phyloP scores from a whole-genome alignment of 2,888 invertebrate genomes.

The Portevinia maculata region DNA sequence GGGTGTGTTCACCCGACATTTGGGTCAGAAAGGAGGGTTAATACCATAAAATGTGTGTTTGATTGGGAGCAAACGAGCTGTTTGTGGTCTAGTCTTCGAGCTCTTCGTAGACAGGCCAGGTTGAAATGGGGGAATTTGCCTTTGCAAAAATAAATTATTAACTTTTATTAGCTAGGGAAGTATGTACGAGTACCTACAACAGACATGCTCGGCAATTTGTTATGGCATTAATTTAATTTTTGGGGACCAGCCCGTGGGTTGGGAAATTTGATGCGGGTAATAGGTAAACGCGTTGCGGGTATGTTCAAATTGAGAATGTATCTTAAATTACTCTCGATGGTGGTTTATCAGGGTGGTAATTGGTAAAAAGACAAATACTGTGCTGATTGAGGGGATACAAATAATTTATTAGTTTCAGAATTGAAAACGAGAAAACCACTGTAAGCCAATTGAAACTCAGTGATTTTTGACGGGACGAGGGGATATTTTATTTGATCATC shows the following conservation, averaged over 20 bases:
- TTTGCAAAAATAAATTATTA: conserved; percentile 47
- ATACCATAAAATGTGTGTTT: conserved; percentile 61
- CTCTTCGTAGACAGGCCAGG: conserved; percentile 14
- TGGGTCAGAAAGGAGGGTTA: conserved; percentile 53
- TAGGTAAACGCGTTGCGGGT: conserved; percentile 18
- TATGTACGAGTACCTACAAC: too few relatives aligned
- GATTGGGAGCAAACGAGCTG: conserved; percentile 72
- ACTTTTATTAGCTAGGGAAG: conserved; percentile 35
- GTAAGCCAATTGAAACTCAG: too few relatives aligned
- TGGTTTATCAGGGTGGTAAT: conserved; percentile 18
- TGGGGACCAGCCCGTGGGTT: conserved; percentile 17
- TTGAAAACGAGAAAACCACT: background rate
- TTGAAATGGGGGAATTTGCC: conserved; percentile 13
- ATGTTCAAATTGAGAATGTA: conserved; percentile 37
- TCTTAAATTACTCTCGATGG: conserved; percentile 25
- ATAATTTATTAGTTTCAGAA: background rate
- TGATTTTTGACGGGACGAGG: too few relatives aligned
- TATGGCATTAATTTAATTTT: conserved; percentile 28
- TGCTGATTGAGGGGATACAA: background rate
- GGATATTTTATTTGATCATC: too few relatives aligned
- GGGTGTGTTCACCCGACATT: conserved; percentile 65
- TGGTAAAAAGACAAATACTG: background rate
- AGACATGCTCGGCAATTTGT: conserved; percentile 38
- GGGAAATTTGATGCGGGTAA: conserved; percentile 31
- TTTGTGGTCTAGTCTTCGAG: conserved; percentile 49